phyloP scores from a whole-genome alignment of 2,888 invertebrate species.

The Tiliacea aurago region DNA sequence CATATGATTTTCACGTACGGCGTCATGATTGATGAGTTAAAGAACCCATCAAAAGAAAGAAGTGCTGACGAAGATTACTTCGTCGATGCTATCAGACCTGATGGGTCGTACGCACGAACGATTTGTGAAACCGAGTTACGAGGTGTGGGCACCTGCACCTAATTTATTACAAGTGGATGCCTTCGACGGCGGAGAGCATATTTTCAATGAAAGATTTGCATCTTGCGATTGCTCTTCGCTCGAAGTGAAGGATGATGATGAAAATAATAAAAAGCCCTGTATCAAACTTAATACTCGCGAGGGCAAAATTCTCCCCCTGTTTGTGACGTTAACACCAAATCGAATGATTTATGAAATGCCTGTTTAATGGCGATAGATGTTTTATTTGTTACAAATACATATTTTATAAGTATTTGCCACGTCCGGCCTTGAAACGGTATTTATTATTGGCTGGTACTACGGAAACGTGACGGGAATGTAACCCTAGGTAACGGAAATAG shows the following conservation, averaged over 20 bases:
- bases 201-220: constrained; percentile 76
- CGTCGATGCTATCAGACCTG: constrained; percentile 55
- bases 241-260: constrained; percentile 39
- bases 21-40: constrained; percentile 44
- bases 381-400: constrained; percentile 46
- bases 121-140: constrained; percentile 72
- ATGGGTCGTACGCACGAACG: constrained; percentile 37
- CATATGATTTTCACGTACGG: background rate
- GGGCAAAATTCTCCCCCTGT: constrained; percentile 20
- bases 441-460: constrained; percentile 47
- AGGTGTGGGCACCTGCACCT: constrained; percentile 76
- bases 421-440: constrained; percentile 50
- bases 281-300: constrained; percentile 20
- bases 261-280: constrained; percentile 36
- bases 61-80: constrained; percentile 46
- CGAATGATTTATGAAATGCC: constrained; percentile 53
- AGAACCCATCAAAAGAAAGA: constrained; percentile 35
- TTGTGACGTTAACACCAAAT: constrained; percentile 47
- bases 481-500: constrained; percentile 29
- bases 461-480: constrained; percentile 53
- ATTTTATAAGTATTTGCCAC: constrained; percentile 46
- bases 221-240: constrained; percentile 63
- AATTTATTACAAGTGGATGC: constrained; percentile 78
- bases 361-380: constrained; percentile 49
- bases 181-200: constrained; percentile 60